These are phyloP conservation scores for Solea senegalensis DNA, from an alignment of 2,113 vertebrate genomes.

Conservation along the genomic window DNA sequence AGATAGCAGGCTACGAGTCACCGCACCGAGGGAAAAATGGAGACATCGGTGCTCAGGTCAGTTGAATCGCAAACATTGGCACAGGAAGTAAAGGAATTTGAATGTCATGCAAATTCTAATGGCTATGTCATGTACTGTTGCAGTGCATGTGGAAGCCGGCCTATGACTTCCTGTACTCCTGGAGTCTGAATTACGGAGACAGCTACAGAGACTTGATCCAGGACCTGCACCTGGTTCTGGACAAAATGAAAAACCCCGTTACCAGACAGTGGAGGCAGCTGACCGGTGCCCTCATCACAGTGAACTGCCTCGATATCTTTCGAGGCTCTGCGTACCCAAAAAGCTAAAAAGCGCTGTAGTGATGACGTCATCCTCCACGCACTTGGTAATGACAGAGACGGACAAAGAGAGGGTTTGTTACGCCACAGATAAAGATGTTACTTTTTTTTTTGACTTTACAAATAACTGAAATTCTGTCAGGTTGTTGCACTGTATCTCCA, in stretches of 20 bases:
- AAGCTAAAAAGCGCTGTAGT: slow-evolving; percentile 46
- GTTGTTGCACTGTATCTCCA: slow-evolving; percentile 28
- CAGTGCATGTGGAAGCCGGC: slow-evolving; percentile 99
- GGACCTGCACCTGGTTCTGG: slow-evolving; percentile 91
- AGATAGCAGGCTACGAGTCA: slow-evolving; percentile 89
- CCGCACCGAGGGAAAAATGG: slow-evolving; percentile 89
- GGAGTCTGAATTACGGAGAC: slow-evolving; percentile 89
- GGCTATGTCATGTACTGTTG: slow-evolving; percentile 30
- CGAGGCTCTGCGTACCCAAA: slow-evolving; percentile 82
- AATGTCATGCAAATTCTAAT: not conserved
- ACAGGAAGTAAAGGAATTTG: not conserved
- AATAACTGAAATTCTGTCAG: slow-evolving; percentile 10
- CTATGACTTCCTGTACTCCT: slow-evolving; percentile 94
- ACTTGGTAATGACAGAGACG: slow-evolving; percentile 8
- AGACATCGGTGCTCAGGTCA: slow-evolving; percentile 84
- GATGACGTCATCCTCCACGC: not conserved
- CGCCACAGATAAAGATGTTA: slow-evolving; percentile 1
- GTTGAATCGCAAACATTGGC: slow-evolving; percentile 11
- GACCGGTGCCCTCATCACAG: slow-evolving; percentile 90
- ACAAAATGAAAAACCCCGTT: slow-evolving; percentile 96
- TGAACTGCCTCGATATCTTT: slow-evolving; percentile 90
- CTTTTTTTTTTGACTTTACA: not conserved
- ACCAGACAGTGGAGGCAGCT: slow-evolving; percentile 94
- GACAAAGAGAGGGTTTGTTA: slow-evolving; percentile 20
- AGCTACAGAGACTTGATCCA: slow-evolving; percentile 91